These are phyloP conservation scores for Spatulosminthurus flaviceps DNA, from an alignment of 2,888 invertebrate species.

Conservation along the genomic window DNA sequence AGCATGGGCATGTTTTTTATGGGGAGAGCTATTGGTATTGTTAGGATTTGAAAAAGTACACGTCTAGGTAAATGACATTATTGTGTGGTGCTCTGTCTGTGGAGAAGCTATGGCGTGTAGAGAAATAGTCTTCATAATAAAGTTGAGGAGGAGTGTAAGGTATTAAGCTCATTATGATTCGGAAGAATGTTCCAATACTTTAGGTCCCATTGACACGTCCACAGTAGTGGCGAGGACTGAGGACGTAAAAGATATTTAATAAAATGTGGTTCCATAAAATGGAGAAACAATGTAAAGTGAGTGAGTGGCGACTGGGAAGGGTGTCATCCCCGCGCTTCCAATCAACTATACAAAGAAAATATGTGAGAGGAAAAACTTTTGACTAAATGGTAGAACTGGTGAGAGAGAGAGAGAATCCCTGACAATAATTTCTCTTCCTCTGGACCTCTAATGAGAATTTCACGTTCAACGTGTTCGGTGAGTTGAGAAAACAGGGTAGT, in stretches of 20 bases:
- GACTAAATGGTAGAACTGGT: not conserved
- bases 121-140: not conserved
- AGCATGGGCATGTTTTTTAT: no score
- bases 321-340: not conserved
- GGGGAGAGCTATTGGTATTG: no score
- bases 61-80: no score
- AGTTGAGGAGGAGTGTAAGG: no score
- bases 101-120: not conserved
- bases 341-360: not conserved
- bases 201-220: constrained; percentile 3
- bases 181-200: not conserved
- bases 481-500: not conserved
- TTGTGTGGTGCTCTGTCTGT: no score
- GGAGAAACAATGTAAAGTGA: not conserved
- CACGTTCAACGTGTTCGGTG: not conserved
- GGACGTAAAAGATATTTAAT: not conserved
- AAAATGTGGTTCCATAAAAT: constrained; percentile 14
- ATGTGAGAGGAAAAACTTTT: not conserved
- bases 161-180: constrained; percentile 12
- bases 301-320: not conserved
- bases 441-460: constrained; percentile 13
- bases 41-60: no score
- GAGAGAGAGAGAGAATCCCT: not conserved
- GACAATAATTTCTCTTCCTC: not conserved
- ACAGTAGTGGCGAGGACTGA: not conserved